These are phyloP conservation scores for Tortricodes alternella DNA, from an alignment of 2,888 invertebrate species.

Conservation along the genomic window DNA sequence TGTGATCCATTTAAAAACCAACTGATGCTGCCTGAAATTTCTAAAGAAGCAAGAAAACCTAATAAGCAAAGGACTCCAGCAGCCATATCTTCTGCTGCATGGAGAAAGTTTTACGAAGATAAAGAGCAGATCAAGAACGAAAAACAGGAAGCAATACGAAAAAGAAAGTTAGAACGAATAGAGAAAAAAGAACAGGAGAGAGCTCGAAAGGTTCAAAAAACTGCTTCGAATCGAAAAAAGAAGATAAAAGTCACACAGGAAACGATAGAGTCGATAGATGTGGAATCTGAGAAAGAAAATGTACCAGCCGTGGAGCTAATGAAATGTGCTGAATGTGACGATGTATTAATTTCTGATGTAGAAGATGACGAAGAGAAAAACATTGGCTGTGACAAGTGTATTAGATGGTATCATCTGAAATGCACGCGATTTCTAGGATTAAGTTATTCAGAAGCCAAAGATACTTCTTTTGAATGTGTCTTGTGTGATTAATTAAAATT, in stretches of 20 bases:
- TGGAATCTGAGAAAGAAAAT: slow-evolving; percentile 33
- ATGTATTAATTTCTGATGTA: slow-evolving; percentile 38
- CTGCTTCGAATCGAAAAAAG: slow-evolving; percentile 12
- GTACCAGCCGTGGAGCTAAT: slow-evolving; percentile 27
- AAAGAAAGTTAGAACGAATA: slow-evolving; percentile 37
- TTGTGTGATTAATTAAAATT: slow-evolving; percentile 27
- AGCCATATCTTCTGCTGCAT: slow-evolving; percentile 39
- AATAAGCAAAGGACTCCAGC: slow-evolving; percentile 38
- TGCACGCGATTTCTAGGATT: slow-evolving; percentile 35
- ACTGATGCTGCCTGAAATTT: slow-evolving; percentile 38
- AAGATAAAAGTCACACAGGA: background rate
- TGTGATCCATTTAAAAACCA: slow-evolving; percentile 37
- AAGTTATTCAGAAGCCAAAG: slow-evolving; percentile 32
- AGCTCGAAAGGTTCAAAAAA: background rate
- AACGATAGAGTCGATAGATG: slow-evolving; percentile 18
- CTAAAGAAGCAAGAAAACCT: slow-evolving; percentile 36
- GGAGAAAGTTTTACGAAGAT: slow-evolving; percentile 35
- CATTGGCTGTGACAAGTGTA: slow-evolving; percentile 34
- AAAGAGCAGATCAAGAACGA: slow-evolving; percentile 37
- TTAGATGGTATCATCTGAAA: slow-evolving; percentile 37
- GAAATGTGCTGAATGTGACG: slow-evolving; percentile 38
- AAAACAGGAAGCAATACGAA: slow-evolving; percentile 38
- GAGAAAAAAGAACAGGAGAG: slow-evolving; percentile 25
- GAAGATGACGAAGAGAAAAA: slow-evolving; percentile 41
- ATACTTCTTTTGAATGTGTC: slow-evolving; percentile 34